These are phyloP conservation scores for Crocuta crocuta DNA, from an alignment of 2,113 vertebrate genomes.

Conservation along the genomic window DNA sequence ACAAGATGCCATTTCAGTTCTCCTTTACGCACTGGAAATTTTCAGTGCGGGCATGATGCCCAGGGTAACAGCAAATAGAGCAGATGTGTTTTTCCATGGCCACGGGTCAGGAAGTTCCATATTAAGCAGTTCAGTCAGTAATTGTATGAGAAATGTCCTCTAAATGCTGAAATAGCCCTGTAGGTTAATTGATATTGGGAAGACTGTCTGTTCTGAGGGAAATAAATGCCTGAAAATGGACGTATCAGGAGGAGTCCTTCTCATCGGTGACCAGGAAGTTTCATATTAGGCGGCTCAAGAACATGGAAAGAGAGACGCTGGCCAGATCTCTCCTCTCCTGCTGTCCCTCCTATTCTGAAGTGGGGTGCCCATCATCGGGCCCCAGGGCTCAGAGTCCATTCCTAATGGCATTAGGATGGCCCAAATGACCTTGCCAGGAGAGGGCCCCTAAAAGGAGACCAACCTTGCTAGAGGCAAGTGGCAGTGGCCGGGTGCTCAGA, in stretches of 20 bases:
- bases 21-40: slow-evolving; percentile 84
- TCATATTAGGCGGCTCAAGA: slow-evolving; percentile 58
- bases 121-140: slow-evolving; percentile 86
- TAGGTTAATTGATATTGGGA: slow-evolving; percentile 81
- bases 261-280: slow-evolving; percentile 73
- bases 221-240: slow-evolving; percentile 83
- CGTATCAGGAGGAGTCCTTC: slow-evolving; percentile 77
- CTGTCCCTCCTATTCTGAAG: background rate
- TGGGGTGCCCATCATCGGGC: background rate
- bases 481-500: background rate
- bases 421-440: background rate
- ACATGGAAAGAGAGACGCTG: background rate
- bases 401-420: background rate
- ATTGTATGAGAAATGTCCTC: slow-evolving; percentile 84
- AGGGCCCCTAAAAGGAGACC: background rate
- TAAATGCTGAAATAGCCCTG: slow-evolving; percentile 79
- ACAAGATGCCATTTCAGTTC: slow-evolving; percentile 79
- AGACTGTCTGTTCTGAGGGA: slow-evolving; percentile 79
- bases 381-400: background rate
- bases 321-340: background rate
- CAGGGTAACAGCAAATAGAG: slow-evolving; percentile 86
- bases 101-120: slow-evolving; percentile 85
- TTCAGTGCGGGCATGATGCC: slow-evolving; percentile 84
- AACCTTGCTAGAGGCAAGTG: background rate
- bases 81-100: slow-evolving; percentile 88